Conservation (phyloP, 1,140 invertebrate genomes). For the Branchinecta lindahli region DNA sequence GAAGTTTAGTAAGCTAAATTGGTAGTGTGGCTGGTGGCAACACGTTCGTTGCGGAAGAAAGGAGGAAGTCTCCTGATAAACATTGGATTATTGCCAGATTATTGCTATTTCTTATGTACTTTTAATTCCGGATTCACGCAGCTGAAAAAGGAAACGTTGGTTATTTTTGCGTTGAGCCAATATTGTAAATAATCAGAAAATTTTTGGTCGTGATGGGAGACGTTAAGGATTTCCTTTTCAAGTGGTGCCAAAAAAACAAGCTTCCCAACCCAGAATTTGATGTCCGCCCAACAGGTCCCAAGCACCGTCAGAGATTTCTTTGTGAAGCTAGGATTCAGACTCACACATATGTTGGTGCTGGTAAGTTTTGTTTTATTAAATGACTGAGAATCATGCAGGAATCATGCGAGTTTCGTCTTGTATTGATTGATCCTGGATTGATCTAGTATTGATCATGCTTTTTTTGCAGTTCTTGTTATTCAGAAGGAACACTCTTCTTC, state of each 20-base stretch:
- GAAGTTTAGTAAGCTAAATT: too few species aligned
- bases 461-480: background rate
- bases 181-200: too few species aligned
- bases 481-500: background rate
- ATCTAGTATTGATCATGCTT: background rate
- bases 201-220: background rate
- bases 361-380: background rate
- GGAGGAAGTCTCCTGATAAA: too few species aligned
- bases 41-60: too few species aligned
- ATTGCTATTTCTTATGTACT: too few species aligned
- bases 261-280: background rate
- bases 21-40: too few species aligned
- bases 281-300: background rate
- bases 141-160: too few species aligned
- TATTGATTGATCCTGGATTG: background rate
- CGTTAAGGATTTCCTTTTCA: background rate
- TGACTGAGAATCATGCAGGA: background rate
- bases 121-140: too few species aligned
- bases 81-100: too few species aligned
- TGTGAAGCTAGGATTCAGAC: background rate
- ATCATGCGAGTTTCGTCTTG: background rate
- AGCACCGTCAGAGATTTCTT: background rate
- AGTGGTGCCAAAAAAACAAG: background rate
- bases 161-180: too few species aligned
- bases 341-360: background rate